phyloP scores from a whole-genome alignment of 1,140 invertebrate species.

The Dufourea novaeangliae region DNA sequence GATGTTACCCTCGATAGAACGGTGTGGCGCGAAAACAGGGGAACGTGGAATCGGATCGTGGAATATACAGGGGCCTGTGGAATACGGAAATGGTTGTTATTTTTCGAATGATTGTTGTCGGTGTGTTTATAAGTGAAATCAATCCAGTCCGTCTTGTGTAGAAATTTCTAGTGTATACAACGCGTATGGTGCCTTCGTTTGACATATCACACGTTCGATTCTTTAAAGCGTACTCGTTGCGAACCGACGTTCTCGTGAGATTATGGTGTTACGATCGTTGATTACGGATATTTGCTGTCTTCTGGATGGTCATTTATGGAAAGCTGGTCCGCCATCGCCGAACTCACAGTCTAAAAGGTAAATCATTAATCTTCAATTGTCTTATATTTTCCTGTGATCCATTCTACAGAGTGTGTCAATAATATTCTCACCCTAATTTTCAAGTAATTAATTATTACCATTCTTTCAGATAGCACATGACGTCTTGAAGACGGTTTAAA shows the following conservation, averaged over 20 bases:
- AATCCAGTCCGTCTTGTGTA: neutral
- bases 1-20: neutral
- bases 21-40: conserved; percentile 17
- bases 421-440: too few relatives aligned
- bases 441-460: too few relatives aligned
- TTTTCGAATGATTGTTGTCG: neutral
- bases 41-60: neutral
- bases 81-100: neutral
- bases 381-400: too few relatives aligned
- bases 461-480: too few relatives aligned
- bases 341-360: conserved; percentile 25
- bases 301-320: neutral
- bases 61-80: neutral
- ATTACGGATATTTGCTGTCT: neutral
- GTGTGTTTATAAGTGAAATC: neutral
- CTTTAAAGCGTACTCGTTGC: neutral
- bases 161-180: neutral
- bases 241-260: neutral
- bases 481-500: too few relatives aligned
- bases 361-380: neutral
- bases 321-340: neutral
- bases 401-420: too few relatives aligned
- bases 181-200: neutral
- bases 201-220: neutral
- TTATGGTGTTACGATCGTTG: conserved; percentile 34